Evolutionary conservation across 2,888 invertebrate genomes (phyloP).

Genomic region (Thumatha senex): DNA sequence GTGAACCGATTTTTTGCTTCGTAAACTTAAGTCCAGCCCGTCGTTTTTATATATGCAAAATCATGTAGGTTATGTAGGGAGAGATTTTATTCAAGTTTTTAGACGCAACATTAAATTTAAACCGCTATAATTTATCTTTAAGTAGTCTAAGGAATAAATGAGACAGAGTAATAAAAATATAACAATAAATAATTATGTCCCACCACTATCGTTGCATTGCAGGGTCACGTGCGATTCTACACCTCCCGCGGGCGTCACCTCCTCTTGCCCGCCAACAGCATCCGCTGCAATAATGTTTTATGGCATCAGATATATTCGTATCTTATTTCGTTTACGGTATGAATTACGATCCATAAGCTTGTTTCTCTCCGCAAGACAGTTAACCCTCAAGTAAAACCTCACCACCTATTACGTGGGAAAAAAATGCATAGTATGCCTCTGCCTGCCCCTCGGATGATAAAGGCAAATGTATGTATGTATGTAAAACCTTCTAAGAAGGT

Average conservation of each 20-base stretch:
- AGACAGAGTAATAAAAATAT: not conserved
- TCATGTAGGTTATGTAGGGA: conserved; percentile 23
- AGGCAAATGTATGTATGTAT: no score
- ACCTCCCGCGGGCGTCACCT: conserved; percentile 47
- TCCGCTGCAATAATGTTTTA: conserved; percentile 34
- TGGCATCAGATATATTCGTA: conserved; percentile 12
- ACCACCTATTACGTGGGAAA: no score
- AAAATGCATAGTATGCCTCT: no score
- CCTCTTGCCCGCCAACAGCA: conserved; percentile 41
- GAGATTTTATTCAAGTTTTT: conserved; percentile 11
- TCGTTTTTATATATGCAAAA: conserved; percentile 45
- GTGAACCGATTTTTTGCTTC: conserved; percentile 74
- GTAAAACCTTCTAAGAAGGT: no score
- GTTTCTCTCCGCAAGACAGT: not conserved
- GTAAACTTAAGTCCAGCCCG: conserved; percentile 58
- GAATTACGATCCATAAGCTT: conserved; percentile 5
- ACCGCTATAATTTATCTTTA: not conserved
- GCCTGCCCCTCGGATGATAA: no score
- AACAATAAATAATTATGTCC: not conserved
- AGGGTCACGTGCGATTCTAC: conserved; percentile 40
- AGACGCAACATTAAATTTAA: not conserved
- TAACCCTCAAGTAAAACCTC: no score
- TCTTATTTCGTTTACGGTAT: conserved; percentile 1
- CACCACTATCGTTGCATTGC: conserved; percentile 10
- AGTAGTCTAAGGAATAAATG: not conserved